Conservation (phyloP, 2,888 invertebrate species). For the Brassicogethes aeneus region DNA sequence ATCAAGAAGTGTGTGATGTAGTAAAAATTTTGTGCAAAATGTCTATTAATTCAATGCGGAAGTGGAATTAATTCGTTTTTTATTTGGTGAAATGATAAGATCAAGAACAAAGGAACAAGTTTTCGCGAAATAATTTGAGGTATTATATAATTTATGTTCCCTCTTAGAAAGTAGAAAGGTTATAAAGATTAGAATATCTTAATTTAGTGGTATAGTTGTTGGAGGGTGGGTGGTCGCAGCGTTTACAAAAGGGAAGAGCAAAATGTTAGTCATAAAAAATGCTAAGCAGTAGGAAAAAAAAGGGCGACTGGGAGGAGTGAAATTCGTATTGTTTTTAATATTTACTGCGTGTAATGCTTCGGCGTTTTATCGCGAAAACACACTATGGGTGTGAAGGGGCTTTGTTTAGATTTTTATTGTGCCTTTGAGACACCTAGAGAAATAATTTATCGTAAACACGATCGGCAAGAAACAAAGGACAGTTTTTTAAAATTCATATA, state of each 20-base stretch:
- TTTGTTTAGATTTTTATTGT: conserved; percentile 30
- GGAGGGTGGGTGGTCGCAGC: background rate
- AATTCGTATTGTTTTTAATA: conserved; percentile 16
- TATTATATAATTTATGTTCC: too few relatives aligned
- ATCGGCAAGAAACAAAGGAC: conserved; percentile 23
- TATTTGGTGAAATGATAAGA: too few relatives aligned
- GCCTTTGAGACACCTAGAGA: conserved; percentile 24
- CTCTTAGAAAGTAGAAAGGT: background rate
- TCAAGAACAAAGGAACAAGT: too few relatives aligned
- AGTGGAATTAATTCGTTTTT: too few relatives aligned
- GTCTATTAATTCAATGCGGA: too few relatives aligned
- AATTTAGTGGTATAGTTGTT: background rate
- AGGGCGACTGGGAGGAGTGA: background rate
- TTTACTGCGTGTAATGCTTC: conserved; percentile 18
- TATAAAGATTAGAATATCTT: background rate
- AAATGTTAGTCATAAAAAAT: background rate
- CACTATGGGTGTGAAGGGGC: conserved; percentile 11
- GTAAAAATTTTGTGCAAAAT: too few relatives aligned
- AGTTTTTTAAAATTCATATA: too few relatives aligned
- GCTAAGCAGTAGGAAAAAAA: background rate
- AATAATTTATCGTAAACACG: conserved; percentile 28
- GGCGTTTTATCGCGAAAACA: conserved; percentile 15
- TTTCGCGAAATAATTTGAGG: too few relatives aligned
- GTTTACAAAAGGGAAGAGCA: background rate
- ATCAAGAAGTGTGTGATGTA: too few relatives aligned